A percentile compares a stretch with the other conserved stretches of the same genome.
phyloP scores from a whole-genome alignment of 2,797 vertebrate genomes.

The Typhlichthys eigenmanni region DNA sequence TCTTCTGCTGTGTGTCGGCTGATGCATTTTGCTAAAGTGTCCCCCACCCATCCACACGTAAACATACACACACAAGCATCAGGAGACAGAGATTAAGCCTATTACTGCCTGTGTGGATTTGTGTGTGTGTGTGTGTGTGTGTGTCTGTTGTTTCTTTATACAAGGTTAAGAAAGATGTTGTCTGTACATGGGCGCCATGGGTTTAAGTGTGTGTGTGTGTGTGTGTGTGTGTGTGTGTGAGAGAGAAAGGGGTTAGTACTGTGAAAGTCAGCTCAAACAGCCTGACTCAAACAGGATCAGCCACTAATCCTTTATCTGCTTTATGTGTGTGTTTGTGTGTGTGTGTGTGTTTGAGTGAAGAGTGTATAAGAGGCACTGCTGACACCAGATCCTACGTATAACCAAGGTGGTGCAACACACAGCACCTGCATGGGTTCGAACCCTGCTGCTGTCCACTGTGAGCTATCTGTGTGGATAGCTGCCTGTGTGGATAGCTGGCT shows the following conservation, averaged over 20 bases:
- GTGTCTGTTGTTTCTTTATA: constrained; percentile 7
- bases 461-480: too few species aligned
- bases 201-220: constrained; percentile 4
- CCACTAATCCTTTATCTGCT: constrained; percentile 73
- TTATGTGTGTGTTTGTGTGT: constrained; percentile 27
- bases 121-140: constrained; percentile 8
- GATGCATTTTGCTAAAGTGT: background rate
- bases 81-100: background rate
- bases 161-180: constrained; percentile 13
- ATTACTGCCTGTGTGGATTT: background rate
- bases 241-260: constrained; percentile 30
- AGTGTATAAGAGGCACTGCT: too few species aligned
- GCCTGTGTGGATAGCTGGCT: too few species aligned
- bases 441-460: too few species aligned
- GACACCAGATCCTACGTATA: too few species aligned
- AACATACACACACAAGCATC: background rate
- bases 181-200: background rate
- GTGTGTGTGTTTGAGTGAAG: background rate
- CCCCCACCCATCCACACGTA: background rate
- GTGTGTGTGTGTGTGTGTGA: constrained; percentile 17
- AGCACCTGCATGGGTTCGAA: background rate
- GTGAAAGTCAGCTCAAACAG: constrained; percentile 70
- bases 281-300: constrained; percentile 73
- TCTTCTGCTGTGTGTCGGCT: background rate
- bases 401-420: too few species aligned